phyloP scores from a whole-genome alignment of 2,888 invertebrate species.

The Sussaba pulchella region DNA sequence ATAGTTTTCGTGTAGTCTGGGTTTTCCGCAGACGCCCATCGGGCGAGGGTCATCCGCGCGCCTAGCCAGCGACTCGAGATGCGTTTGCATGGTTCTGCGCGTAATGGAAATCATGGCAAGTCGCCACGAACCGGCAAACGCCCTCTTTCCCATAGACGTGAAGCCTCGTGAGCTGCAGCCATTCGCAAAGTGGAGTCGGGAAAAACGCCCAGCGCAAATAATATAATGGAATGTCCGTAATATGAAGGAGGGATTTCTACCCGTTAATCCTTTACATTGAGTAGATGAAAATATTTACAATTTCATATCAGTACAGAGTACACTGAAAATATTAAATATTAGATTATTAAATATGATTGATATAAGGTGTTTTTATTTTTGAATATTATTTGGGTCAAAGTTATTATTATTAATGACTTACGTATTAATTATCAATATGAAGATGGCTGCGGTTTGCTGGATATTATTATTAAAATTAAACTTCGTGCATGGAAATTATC shows the following conservation, averaged over 20 bases:
- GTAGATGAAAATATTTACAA: background rate
- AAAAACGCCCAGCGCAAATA: constrained; percentile 5
- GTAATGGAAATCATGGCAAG: constrained; percentile 62
- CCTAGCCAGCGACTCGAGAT: background rate
- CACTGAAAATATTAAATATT: too few species aligned
- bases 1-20: constrained; percentile 33
- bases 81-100: background rate
- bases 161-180: background rate
- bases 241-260: background rate
- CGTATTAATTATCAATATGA: too few species aligned
- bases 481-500: too few species aligned
- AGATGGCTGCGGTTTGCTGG: too few species aligned
- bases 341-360: too few species aligned
- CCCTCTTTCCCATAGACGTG: background rate
- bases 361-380: too few species aligned
- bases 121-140: constrained; percentile 43
- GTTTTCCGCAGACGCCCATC: constrained; percentile 53
- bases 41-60: background rate
- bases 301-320: too few species aligned
- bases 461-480: too few species aligned
- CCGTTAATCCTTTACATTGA: constrained; percentile 2
- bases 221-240: constrained; percentile 2
- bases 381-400: too few species aligned
- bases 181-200: background rate
- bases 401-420: too few species aligned